Base-by-base conservation (phyloP, 1,140 invertebrate species). In the Galendromus occidentalis region DNA sequence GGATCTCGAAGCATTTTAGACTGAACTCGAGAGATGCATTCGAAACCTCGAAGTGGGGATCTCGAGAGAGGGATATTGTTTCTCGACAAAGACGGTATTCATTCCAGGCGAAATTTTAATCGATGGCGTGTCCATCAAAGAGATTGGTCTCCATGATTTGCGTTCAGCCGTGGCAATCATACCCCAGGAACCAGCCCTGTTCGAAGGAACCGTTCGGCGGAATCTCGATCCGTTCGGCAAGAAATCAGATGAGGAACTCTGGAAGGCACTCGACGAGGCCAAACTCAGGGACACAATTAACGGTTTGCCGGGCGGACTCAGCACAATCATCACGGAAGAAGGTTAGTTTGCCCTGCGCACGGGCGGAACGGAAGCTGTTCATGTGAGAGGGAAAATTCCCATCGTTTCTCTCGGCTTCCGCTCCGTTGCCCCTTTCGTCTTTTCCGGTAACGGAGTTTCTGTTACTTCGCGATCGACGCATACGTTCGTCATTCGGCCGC, bases 201-300 rank as follows among this genome's bases (percentile, higher is more conserved):
- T 92, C 73, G 86, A 86, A 1, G 88, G 86, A 0, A 83, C 83
- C 5, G 73, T 92, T 67, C 79, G 90, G 20, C 84, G 83, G 71
- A 93, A 94, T 75, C 77, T 94, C 68, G 90, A 93, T 78, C 89
- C 90, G 0, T 91, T 91, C 71, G 79, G 84, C 28, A 67, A 79
- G 30, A 84, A 84, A 71, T 75, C 75, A 42, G 88, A 93, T 71
- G 79, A 82, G 6, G 79, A 84, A 59, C 74, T 74, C 69, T 88
- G 71, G 87, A 82, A 73, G 69, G 87, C 86, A 1, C 76, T 94
- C 29, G 86, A 89, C 71, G 83, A 88, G 68, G 71, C 72, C 41
- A 70, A 75, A 51, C 66, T 76, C 0, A 68, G 68, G 18, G 22
- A 66, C 9, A 69, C 68, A n/a, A 66, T 73, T 42, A 28, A 68